Base-by-base conservation (phyloP, 1,140 invertebrate genomes). In the Drosophila nebulosa region DNA sequence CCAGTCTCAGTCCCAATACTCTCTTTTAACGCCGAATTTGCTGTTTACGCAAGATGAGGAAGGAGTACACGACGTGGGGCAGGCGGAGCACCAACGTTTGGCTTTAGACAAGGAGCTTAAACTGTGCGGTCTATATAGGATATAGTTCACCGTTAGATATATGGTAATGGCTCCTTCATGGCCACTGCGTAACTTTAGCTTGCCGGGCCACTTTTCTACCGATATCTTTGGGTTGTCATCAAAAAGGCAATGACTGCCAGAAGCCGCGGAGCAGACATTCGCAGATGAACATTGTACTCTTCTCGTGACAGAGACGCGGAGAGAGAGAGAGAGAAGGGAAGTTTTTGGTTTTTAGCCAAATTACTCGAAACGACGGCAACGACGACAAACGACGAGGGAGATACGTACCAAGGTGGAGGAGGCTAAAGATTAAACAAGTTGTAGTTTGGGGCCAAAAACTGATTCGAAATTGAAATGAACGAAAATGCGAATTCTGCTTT, bases 31-130 rank as follows among this genome's bases (percentile, higher is more conserved):
- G 53, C 51, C 51, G 61, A 39, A 56, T 74, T 52, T 59, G 65
- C 73, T 86, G 69, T 86, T 86, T 85, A 85, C 65, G 66, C 75
- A 74, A 81, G 81, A 81, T 86, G 81, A 86, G 81, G 86, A 80
- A 80, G 42, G 59, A 73, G 62, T 7, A 21, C 39, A 30, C 51
- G 46, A 24, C 36, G 60, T 52, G 69, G 59, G 58, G 69, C 32
- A n/a, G 61, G 16, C 46, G 50, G 62, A 7, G 73, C 64, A 73
- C 39, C 58, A 57, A 52, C 56, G 36, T 10, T 24, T n/a, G 39
- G 55, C 50, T 65, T 65, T 60, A 62, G 51, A 24, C 62, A 46
- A n/a, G 39, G 16, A 46, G 39, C 39, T 46, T 46, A 46, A 46
- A 21, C 39, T 21, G 16, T 46, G 9, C 16, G 18, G 39, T 46